phyloP scores from a whole-genome alignment of 2,797 vertebrate species.

The Myotis pilosus region DNA sequence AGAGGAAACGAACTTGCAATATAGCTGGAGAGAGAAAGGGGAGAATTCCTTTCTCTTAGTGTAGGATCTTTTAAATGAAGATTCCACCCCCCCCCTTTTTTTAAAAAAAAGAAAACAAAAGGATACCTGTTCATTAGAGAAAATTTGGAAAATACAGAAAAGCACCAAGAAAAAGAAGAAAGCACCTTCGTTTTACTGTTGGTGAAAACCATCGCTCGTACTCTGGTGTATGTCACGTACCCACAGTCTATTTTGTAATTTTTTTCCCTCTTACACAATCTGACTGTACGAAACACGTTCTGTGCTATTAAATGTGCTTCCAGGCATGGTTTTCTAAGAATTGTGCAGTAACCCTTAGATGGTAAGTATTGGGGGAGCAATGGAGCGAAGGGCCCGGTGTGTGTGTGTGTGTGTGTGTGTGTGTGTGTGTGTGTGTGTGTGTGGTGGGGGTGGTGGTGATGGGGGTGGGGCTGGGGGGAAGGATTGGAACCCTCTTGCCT shows the following conservation, averaged over 20 bases:
- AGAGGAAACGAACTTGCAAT: neutral
- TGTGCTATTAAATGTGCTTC: neutral
- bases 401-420: no score
- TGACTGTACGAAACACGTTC: neutral
- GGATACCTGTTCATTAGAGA: neutral
- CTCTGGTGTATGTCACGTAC: neutral
- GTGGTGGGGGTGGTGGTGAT: no score
- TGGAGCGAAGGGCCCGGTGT: neutral
- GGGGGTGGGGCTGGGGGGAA: no score
- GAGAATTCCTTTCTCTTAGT: neutral
- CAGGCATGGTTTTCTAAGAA: neutral
- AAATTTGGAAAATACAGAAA: slow-evolving; percentile 24
- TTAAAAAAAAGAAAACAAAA: neutral
- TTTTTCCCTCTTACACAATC: neutral
- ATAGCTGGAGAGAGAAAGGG: neutral
- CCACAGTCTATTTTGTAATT: neutral
- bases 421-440: no score
- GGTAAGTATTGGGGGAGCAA: neutral
- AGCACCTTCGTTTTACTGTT: neutral
- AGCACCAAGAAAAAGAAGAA: neutral
- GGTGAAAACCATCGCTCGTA: neutral
- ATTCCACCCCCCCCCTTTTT: neutral
- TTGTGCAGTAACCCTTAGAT: fast-evolving
- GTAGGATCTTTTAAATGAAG: neutral
- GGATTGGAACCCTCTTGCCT: neutral